A percentile compares a stretch with the other conserved stretches of the same genome.
Evolutionary conservation across 1,140 invertebrate species (phyloP).

Genomic region (Babylonia areolata): DNA sequence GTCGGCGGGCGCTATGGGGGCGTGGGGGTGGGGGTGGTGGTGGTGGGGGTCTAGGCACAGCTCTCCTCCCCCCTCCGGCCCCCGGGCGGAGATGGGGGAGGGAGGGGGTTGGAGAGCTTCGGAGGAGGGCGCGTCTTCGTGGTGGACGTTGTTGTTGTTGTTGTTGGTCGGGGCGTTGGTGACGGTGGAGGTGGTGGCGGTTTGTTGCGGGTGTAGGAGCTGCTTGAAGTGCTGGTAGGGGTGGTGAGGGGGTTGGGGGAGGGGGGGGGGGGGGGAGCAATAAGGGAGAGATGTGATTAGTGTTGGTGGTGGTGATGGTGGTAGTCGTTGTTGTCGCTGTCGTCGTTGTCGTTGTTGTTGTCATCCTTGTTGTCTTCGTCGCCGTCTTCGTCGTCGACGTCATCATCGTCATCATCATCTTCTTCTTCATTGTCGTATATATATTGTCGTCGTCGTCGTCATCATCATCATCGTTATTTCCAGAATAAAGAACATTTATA

Average conservation of each 20-base stretch:
- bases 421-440: too few species aligned
- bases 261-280: not conserved
- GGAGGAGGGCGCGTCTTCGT: not conserved
- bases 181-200: not conserved
- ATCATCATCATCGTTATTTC: too few species aligned
- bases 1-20: not conserved
- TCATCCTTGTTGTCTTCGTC: too few species aligned
- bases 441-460: too few species aligned
- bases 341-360: too few species aligned
- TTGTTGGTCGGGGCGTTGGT: not conserved
- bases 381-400: too few species aligned
- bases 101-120: not conserved
- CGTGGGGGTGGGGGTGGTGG: not conserved
- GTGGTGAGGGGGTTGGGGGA: not conserved
- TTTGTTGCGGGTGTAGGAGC: not conserved
- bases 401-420: too few species aligned
- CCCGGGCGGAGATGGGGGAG: not conserved
- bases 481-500: too few species aligned
- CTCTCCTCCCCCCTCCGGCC: not conserved
- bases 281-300: too few species aligned
- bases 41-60: not conserved
- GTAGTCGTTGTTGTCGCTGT: too few species aligned
- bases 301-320: too few species aligned
- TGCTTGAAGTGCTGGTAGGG: not conserved
- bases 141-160: not conserved